Conservation (phyloP, 2,797 vertebrate genomes). For the Notolabrus celidotus region DNA sequence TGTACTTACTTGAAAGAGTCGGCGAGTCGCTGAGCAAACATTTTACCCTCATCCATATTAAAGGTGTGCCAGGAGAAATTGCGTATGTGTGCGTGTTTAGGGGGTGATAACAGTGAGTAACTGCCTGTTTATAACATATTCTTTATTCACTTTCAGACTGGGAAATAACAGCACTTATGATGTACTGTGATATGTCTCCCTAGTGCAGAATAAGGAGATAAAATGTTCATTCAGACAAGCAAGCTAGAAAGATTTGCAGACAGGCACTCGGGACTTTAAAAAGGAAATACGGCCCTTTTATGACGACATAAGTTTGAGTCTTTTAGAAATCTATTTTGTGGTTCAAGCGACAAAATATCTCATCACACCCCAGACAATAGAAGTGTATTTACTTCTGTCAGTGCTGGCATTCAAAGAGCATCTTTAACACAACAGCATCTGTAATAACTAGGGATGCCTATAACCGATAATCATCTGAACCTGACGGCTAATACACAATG, state of each 20-base stretch:
- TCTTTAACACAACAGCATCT: constrained; percentile 3
- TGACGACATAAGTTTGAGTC: constrained; percentile 10
- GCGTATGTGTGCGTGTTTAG: constrained; percentile 25
- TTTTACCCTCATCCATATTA: constrained; percentile 77
- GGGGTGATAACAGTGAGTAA: constrained; percentile 36
- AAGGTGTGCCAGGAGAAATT: constrained; percentile 41
- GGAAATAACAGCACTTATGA: constrained; percentile 22
- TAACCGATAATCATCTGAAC: too few species aligned
- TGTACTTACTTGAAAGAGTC: constrained; percentile 69
- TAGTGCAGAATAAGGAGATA: constrained; percentile 12
- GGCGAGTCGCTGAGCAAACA: constrained; percentile 73
- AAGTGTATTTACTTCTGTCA: constrained; percentile 23
- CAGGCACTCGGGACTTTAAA: background rate
- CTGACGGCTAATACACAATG: too few species aligned
- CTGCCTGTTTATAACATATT: constrained; percentile 33
- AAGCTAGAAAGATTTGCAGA: constrained; percentile 1
- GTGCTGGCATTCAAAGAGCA: constrained; percentile 16
- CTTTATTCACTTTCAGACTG: constrained; percentile 26
- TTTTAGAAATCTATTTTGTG: background rate
- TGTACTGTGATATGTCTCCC: constrained; percentile 16
- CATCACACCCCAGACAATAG: background rate
- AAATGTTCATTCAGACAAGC: constrained; percentile 13
- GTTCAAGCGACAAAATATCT: constrained; percentile 13
- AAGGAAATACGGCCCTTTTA: background rate
- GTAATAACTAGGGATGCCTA: constrained; percentile 7